Percentiles rank a stretch among this genome's conserved stretches.
phyloP scores from a whole-genome alignment of 2,888 invertebrate species.

The Bellardia pandia region DNA sequence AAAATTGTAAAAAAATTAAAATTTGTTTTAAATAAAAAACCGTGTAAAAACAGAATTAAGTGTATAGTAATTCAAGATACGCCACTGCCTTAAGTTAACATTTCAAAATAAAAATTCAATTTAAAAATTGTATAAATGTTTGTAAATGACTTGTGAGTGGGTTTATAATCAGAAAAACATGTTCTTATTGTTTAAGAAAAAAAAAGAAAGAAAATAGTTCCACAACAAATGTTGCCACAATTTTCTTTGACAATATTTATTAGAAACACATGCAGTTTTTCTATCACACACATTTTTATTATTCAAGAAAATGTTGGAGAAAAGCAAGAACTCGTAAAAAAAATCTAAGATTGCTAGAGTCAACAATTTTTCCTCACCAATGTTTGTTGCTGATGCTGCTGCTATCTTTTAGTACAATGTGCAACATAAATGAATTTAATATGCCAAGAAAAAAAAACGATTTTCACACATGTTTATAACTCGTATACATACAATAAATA shows the following conservation, averaged over 20 bases:
- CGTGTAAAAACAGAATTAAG: too few species aligned
- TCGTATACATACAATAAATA: not conserved
- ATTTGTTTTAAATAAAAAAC: too few species aligned
- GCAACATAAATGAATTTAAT: slow-evolving; percentile 6
- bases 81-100: too few species aligned
- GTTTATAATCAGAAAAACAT: slow-evolving; percentile 13
- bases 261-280: slow-evolving; percentile 48
- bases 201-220: slow-evolving; percentile 6
- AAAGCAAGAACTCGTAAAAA: not conserved
- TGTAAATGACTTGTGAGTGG: not conserved
- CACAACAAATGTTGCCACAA: slow-evolving; percentile 41
- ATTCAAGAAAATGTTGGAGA: not conserved
- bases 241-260: slow-evolving; percentile 45
- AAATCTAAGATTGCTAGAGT: not conserved
- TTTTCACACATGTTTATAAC: slow-evolving; percentile 19
- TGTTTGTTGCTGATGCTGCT: not conserved
- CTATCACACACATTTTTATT: slow-evolving; percentile 33
- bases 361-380: not conserved
- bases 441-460: not conserved
- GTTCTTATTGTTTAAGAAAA: not conserved
- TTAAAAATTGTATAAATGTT: not conserved
- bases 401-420: not conserved
- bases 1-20: too few species aligned
- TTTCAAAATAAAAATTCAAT: not conserved
- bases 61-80: too few species aligned